Conservation (phyloP, 2,797 vertebrate species). For the Lacerta bilineata region DNA sequence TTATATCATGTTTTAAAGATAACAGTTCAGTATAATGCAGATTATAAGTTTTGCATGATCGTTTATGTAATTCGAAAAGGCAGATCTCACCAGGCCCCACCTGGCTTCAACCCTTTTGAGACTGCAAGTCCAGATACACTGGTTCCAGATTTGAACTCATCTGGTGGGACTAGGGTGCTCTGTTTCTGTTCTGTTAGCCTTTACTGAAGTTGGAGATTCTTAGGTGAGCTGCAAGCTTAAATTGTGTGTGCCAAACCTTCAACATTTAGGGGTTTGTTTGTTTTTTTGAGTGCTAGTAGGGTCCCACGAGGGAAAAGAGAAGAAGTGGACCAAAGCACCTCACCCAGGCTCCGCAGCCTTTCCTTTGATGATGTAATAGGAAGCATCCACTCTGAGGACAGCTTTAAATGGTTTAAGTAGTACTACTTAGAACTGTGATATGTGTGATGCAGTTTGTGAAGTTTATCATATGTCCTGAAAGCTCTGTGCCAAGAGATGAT, state of each 20-base stretch:
- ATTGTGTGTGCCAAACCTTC: not conserved
- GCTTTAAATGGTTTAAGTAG: not conserved
- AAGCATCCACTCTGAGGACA: too few relatives aligned
- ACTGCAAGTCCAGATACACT: not conserved
- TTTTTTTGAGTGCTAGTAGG: not conserved
- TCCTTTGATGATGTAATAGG: not conserved
- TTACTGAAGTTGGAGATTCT: not conserved
- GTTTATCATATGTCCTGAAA: slow-evolving; percentile 1
- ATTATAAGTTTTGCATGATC: not conserved
- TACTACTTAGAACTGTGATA: not conserved
- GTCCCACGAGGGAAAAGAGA: not conserved
- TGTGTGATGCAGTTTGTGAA: not conserved
- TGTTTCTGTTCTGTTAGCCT: not conserved
- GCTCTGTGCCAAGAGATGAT: slow-evolving; percentile 14
- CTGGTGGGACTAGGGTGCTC: not conserved
- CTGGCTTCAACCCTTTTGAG: too few relatives aligned
- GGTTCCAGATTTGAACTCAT: not conserved
- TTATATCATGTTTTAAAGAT: not conserved
- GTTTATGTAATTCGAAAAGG: not conserved
- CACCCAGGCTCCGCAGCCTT: not conserved
- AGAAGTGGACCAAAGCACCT: not conserved
- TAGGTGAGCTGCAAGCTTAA: not conserved
- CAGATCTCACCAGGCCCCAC: too few relatives aligned
- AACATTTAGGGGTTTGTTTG: not conserved
- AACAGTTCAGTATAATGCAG: not conserved